Conservation (phyloP, 2,888 invertebrate species). For the Lasioglossum calceatum region DNA sequence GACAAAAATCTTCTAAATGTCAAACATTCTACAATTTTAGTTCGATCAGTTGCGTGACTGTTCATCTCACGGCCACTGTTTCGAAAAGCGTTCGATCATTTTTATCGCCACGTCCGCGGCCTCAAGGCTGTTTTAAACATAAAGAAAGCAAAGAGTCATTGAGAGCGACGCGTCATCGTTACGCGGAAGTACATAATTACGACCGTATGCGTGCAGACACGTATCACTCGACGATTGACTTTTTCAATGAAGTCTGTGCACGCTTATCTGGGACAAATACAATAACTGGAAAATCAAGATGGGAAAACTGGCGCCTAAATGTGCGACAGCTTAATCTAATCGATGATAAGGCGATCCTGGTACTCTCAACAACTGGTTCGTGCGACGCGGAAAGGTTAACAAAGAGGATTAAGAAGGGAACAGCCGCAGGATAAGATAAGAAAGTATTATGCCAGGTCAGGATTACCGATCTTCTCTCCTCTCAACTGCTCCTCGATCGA, state of each 20-base stretch:
- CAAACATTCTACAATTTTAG: neutral
- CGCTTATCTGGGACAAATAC: neutral
- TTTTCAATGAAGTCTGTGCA: neutral
- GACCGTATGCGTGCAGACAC: neutral
- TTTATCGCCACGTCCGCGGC: neutral
- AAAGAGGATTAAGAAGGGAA: neutral
- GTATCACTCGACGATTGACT: neutral
- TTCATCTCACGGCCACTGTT: neutral
- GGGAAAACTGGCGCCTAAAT: conserved; percentile 40
- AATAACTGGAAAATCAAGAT: neutral
- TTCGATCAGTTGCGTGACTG: neutral
- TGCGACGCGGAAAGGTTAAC: neutral
- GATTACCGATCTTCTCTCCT: neutral
- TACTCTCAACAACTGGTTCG: neutral
- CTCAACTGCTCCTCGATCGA: too few relatives aligned
- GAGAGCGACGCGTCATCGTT: neutral
- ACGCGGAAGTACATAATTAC: conserved; percentile 30
- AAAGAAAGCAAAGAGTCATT: conserved; percentile 4
- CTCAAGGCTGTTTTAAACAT: neutral
- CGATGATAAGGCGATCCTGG: conserved; percentile 31
- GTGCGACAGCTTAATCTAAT: conserved; percentile 27
- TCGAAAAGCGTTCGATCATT: neutral
- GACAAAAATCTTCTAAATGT: neutral
- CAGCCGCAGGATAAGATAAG: neutral
- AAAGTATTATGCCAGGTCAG: neutral